Evolutionary conservation across 2,888 invertebrate genomes (phyloP).

Genomic region (Cabera pusaria): DNA sequence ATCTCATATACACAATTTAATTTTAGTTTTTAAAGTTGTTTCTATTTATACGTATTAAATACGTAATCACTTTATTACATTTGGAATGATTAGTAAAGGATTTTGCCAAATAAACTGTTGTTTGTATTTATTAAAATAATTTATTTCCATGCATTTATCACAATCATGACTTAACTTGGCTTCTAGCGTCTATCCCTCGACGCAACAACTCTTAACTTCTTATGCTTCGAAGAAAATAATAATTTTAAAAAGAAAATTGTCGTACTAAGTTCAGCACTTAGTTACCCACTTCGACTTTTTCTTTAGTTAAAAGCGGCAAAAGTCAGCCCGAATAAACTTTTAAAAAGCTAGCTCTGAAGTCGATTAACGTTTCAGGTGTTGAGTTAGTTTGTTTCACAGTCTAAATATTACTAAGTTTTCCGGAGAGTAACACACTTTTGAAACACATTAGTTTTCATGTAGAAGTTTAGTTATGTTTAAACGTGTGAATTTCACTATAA

Average conservation of each 20-base stretch:
- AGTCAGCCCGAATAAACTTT: constrained; percentile 18
- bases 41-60: too few species aligned
- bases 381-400: constrained; percentile 16
- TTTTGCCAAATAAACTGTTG: too few species aligned
- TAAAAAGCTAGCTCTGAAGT: constrained; percentile 23
- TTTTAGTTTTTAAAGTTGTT: too few species aligned
- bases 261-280: constrained; percentile 10
- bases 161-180: too few species aligned
- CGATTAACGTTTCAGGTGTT: constrained; percentile 27
- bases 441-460: not conserved
- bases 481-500: too few species aligned
- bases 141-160: too few species aligned
- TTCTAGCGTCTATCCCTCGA: not conserved
- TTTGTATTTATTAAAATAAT: too few species aligned
- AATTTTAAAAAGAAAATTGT: constrained; percentile 14
- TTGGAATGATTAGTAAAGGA: too few species aligned
- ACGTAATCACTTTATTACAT: too few species aligned
- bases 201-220: constrained; percentile 3
- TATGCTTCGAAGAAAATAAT: constrained; percentile 11
- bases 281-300: constrained; percentile 10
- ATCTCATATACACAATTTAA: too few species aligned
- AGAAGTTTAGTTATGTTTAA: too few species aligned
- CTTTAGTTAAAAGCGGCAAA: constrained; percentile 13
- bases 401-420: constrained; percentile 6
- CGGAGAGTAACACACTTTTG: not conserved